These are phyloP conservation scores for Crenuchus spilurus DNA, from an alignment of 2,797 vertebrate species.

Conservation along the genomic window DNA sequence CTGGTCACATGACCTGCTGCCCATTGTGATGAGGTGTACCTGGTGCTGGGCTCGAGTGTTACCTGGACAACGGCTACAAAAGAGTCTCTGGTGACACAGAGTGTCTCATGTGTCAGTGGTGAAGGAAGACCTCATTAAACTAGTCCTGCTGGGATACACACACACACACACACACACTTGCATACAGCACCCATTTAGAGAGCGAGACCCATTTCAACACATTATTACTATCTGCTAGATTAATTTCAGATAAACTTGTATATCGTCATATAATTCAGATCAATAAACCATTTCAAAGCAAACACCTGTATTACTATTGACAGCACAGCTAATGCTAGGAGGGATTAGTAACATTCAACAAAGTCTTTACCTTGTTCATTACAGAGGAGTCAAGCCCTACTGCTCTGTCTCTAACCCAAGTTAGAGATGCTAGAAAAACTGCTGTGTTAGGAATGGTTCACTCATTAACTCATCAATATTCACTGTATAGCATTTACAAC, in stretches of 20 bases:
- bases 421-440: no score
- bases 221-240: neutral
- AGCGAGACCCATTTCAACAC: neutral
- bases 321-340: no score
- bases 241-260: neutral
- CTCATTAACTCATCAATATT: no score
- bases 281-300: no score
- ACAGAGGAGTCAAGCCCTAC: no score
- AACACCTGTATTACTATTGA: no score
- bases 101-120: constrained; percentile 62
- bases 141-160: constrained; percentile 60
- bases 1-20: constrained; percentile 40
- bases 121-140: constrained; percentile 70
- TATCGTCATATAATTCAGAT: neutral
- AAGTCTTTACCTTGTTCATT: no score
- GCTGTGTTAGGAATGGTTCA: no score
- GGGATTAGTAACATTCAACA: no score
- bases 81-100: constrained; percentile 74
- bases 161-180: constrained; percentile 21
- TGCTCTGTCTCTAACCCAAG: no score
- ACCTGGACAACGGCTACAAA: constrained; percentile 71
- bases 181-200: neutral
- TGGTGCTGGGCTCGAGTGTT: constrained; percentile 62
- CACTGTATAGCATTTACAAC: no score
- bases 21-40: constrained; percentile 59